Evolutionary conservation across 2,797 vertebrate species (phyloP).

Genomic region (Channallabes apus): DNA sequence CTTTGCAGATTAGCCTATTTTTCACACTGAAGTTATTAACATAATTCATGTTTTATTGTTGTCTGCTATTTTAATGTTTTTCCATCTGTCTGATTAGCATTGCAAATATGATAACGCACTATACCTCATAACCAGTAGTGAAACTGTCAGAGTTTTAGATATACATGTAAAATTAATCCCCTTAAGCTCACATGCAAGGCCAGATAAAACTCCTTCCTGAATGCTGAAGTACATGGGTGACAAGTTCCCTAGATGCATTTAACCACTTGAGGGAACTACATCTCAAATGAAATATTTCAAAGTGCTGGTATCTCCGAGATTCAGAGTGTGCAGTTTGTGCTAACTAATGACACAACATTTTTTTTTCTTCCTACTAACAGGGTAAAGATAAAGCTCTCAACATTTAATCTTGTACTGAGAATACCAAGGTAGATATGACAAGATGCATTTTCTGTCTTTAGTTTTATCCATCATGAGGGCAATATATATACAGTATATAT

Average conservation of each 20-base stretch:
- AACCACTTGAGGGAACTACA: slow-evolving; percentile 20
- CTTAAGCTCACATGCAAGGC: slow-evolving; percentile 18
- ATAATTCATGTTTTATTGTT: slow-evolving; percentile 44
- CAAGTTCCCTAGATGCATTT: slow-evolving; percentile 19
- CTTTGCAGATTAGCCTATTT: slow-evolving; percentile 45
- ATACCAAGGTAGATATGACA: slow-evolving; percentile 23
- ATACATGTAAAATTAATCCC: slow-evolving; percentile 24
- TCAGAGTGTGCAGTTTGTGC: slow-evolving; percentile 9
- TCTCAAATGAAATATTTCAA: slow-evolving; percentile 16
- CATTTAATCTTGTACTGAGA: slow-evolving; percentile 14
- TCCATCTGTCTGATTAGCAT: slow-evolving; percentile 26
- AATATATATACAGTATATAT: background rate
- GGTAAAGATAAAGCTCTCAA: slow-evolving; percentile 6
- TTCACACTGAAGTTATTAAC: slow-evolving; percentile 36
- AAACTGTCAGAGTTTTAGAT: slow-evolving; percentile 30
- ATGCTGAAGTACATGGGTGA: slow-evolving; percentile 19
- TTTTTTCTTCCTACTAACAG: background rate
- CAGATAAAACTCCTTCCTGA: slow-evolving; percentile 13
- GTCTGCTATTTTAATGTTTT: slow-evolving; percentile 21
- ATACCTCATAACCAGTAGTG: slow-evolving; percentile 22
- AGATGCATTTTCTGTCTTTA: background rate
- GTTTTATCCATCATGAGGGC: background rate
- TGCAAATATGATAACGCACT: slow-evolving; percentile 38
- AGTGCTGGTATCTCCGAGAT: background rate
- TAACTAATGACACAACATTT: slow-evolving; percentile 5